Percentiles rank a stretch among this genome's conserved stretches.
Conservation (phyloP, 2,888 invertebrate genomes). For the Crepidodera aurea region DNA sequence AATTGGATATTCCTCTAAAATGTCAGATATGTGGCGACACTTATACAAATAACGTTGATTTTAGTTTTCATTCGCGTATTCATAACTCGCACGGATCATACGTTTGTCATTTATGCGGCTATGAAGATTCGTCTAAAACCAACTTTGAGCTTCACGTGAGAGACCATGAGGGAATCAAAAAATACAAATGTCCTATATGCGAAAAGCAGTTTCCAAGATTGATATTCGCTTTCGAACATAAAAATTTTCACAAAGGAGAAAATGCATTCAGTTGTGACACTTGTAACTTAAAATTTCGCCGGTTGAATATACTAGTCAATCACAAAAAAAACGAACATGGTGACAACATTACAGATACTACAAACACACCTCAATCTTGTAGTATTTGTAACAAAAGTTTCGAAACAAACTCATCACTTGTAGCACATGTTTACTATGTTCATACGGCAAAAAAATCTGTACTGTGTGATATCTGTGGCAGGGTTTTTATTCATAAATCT, state of each 20-base stretch:
- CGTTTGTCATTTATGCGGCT: constrained; percentile 5
- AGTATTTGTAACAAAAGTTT: constrained; percentile 62
- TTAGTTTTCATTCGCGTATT: constrained; percentile 41
- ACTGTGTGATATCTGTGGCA: constrained; percentile 62
- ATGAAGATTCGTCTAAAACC: constrained; percentile 35
- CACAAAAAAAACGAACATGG: constrained; percentile 64
- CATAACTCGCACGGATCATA: constrained; percentile 38
- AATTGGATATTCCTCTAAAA: constrained; percentile 51
- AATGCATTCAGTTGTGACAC: constrained; percentile 65
- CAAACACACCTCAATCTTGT: constrained; percentile 58
- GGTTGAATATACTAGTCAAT: constrained; percentile 62
- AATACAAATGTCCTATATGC: constrained; percentile 44
- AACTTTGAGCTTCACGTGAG: constrained; percentile 58
- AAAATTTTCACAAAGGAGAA: constrained; percentile 64
- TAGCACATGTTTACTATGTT: constrained; percentile 58
- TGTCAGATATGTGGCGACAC: constrained; percentile 52
- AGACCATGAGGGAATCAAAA: constrained; percentile 60
- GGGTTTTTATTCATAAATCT: constrained; percentile 38
- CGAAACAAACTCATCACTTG: constrained; percentile 54
- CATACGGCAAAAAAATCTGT: constrained; percentile 53
- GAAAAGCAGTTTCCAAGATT: constrained; percentile 53
- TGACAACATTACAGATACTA: constrained; percentile 57
- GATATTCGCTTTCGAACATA: constrained; percentile 63
- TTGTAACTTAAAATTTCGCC: constrained; percentile 64
- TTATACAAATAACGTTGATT: constrained; percentile 51